Percentiles rank a stretch among this genome's conserved stretches.
phyloP scores from a whole-genome alignment of 2,888 invertebrate species.

The Eledone cirrhosa region DNA sequence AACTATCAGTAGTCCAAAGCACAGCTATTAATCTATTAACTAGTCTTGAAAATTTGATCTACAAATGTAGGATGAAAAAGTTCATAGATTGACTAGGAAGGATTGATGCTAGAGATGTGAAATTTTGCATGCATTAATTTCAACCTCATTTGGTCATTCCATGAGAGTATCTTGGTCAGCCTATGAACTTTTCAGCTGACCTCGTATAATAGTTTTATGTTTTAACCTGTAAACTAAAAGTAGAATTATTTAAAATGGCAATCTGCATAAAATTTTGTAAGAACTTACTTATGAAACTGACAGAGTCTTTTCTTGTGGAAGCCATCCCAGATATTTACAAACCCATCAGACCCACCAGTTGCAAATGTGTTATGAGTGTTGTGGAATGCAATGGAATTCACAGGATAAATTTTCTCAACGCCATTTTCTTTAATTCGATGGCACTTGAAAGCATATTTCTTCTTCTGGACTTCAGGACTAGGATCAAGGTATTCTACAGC shows the following conservation, averaged over 20 bases:
- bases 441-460: constrained; percentile 98
- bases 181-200: too few species aligned
- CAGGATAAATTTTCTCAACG: constrained; percentile 95
- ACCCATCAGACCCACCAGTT: constrained; percentile 95
- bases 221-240: too few species aligned
- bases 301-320: constrained; percentile 98
- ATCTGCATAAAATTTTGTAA: not conserved
- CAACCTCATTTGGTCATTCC: too few species aligned
- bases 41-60: too few species aligned
- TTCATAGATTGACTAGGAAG: too few species aligned
- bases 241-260: not conserved
- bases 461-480: constrained; percentile 94
- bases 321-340: constrained; percentile 99
- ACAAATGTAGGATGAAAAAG: too few species aligned
- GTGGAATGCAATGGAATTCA: constrained; percentile 97
- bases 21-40: too few species aligned
- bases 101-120: too few species aligned
- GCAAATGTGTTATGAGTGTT: constrained; percentile 97
- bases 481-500: constrained; percentile 98
- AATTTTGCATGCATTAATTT: too few species aligned
- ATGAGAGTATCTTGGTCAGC: too few species aligned
- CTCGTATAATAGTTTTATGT: too few species aligned
- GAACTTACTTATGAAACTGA: constrained; percentile 83
- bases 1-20: too few species aligned
- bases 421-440: constrained; percentile 92